A percentile compares a stretch with the other conserved stretches of the same genome.
Evolutionary conservation across 2,888 invertebrate genomes (phyloP).

Genomic region (Xylota sylvarum): DNA sequence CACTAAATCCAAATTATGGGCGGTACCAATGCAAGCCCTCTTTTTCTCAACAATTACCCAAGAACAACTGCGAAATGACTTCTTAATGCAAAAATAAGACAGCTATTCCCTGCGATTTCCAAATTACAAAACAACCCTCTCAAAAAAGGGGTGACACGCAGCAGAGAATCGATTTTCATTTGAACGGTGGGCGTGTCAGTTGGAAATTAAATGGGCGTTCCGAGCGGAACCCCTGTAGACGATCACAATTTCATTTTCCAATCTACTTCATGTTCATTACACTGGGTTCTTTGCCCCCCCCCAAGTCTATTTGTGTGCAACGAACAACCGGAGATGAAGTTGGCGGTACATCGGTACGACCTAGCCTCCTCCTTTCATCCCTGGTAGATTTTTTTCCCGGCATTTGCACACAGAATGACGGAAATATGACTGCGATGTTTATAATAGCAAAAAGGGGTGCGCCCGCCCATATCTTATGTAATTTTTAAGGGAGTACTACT

Average conservation of each 20-base stretch:
- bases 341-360: conserved; percentile 35
- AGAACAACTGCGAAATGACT: conserved; percentile 11
- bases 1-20: conserved; percentile 23
- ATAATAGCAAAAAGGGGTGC: conserved; percentile 58
- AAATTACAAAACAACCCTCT: conserved; percentile 53
- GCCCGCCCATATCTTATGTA: conserved; percentile 66
- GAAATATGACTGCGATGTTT: conserved; percentile 73
- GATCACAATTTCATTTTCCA: conserved; percentile 74
- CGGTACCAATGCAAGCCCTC: conserved; percentile 20
- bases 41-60: conserved; percentile 31
- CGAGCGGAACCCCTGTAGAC: conserved; percentile 76
- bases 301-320: neutral
- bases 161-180: conserved; percentile 55
- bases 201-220: conserved; percentile 74
- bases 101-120: conserved; percentile 50
- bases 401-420: conserved; percentile 57
- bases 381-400: conserved; percentile 43
- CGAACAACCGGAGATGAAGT: conserved; percentile 68
- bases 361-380: conserved; percentile 17
- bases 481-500: conserved; percentile 46
- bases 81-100: conserved; percentile 57
- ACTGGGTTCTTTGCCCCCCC: neutral
- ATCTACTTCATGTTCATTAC: conserved; percentile 36
- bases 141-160: conserved; percentile 43
- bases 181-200: conserved; percentile 66